Conservation (phyloP, 1,140 invertebrate species). For the Bombyx mori region DNA sequence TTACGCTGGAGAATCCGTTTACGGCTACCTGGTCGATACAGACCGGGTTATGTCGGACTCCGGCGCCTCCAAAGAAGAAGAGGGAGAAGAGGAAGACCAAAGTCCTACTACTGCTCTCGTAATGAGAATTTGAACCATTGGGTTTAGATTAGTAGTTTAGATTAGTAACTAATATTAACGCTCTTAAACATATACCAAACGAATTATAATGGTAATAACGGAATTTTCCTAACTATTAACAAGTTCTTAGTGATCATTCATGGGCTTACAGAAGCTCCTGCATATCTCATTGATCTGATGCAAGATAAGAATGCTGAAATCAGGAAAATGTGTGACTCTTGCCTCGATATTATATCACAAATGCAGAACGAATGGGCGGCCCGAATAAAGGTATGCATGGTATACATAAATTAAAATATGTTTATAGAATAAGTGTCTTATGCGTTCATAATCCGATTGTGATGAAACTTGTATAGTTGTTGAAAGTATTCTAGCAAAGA, state of each 20-base stretch:
- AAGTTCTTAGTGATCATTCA: background rate
- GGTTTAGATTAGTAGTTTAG: no score
- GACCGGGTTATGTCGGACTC: no score
- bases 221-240: background rate
- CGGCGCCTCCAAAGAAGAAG: no score
- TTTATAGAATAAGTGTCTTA: background rate
- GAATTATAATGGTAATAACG: background rate
- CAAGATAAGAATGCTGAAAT: slow-evolving; percentile 97
- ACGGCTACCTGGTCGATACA: no score
- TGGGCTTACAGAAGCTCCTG: slow-evolving; percentile 81
- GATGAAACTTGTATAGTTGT: background rate
- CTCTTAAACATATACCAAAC: no score
- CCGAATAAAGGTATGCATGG: slow-evolving; percentile 80
- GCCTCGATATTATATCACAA: slow-evolving; percentile 93
- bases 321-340: slow-evolving; percentile 91
- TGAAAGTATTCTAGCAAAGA: background rate
- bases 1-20: no score
- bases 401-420: background rate
- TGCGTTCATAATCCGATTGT: background rate
- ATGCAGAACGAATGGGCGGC: slow-evolving; percentile 92
- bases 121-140: no score
- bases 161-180: no score
- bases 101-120: no score
- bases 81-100: no score
- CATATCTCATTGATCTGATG: slow-evolving; percentile 98